A percentile compares a stretch with the other conserved stretches of the same genome.
phyloP scores from a whole-genome alignment of 1,140 invertebrate genomes.

The Hyposmocoma kahamanoa region DNA sequence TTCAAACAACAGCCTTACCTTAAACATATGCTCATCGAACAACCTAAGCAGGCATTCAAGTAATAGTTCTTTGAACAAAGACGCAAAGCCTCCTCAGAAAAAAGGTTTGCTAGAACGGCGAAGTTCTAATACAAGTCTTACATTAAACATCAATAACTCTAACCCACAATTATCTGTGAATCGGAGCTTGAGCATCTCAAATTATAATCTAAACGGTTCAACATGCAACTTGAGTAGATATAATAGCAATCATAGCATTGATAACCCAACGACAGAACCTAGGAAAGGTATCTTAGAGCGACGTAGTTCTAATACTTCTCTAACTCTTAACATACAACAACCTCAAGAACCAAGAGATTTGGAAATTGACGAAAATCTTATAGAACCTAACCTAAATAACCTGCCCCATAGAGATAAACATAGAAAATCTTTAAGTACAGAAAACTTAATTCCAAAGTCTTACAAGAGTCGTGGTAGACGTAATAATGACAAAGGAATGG shows the following conservation, averaged over 20 bases:
- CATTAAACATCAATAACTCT: conserved; percentile 76
- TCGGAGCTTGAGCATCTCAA: conserved; percentile 65
- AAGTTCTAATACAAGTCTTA: conserved; percentile 91
- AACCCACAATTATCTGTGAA: conserved; percentile 69
- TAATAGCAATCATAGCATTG: conserved; percentile 69
- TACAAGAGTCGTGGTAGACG: conserved; percentile 53
- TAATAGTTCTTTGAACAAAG: conserved; percentile 69
- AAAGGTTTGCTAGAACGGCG: conserved; percentile 84
- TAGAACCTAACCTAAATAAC: conserved; percentile 46
- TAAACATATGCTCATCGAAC: conserved; percentile 71
- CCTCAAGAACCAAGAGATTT: conserved; percentile 61
- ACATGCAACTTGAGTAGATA: conserved; percentile 64
- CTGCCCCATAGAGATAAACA: conserved; percentile 61
- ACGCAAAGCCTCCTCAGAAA: conserved; percentile 55
- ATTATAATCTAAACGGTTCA: conserved; percentile 67
- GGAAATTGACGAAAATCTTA: conserved; percentile 60
- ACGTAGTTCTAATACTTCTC: conserved; percentile 63
- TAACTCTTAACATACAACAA: conserved; percentile 63
- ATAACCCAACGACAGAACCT: conserved; percentile 41
- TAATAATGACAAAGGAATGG: conserved; percentile 42
- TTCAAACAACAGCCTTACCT: conserved; percentile 90
- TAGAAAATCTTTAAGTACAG: conserved; percentile 75
- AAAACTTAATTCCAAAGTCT: conserved; percentile 72
- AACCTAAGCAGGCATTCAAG: conserved; percentile 74
- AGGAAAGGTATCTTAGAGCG: conserved; percentile 65